These are phyloP conservation scores for Fregetta grallaria DNA, from an alignment of 2,113 vertebrate species.

Conservation along the genomic window DNA sequence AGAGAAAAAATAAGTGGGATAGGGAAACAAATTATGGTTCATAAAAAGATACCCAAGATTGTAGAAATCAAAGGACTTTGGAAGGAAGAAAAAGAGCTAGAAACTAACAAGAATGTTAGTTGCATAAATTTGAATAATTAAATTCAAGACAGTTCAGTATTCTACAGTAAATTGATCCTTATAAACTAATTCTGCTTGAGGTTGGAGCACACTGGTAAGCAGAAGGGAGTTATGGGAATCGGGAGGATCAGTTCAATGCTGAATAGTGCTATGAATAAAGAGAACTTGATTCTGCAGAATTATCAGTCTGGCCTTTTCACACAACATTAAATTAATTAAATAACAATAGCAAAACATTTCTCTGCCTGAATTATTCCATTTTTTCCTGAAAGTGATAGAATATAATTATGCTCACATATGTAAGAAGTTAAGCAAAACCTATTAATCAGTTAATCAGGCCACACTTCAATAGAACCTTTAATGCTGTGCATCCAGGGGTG, in stretches of 20 bases:
- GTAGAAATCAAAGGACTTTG: neutral
- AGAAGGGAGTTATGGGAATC: neutral
- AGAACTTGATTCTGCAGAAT: neutral
- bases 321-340: constrained; percentile 27
- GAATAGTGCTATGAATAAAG: neutral
- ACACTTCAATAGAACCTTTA: constrained; percentile 8
- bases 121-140: neutral
- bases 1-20: neutral
- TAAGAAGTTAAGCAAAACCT: neutral
- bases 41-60: neutral
- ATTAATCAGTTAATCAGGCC: constrained; percentile 6
- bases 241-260: neutral
- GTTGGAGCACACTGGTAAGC: neutral
- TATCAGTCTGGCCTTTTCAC: neutral
- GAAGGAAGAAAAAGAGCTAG: neutral
- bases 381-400: neutral
- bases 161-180: neutral
- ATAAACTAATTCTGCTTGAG: neutral
- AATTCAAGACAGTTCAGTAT: neutral
- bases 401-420: constrained; percentile 21
- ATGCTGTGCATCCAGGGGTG: neutral
- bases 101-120: neutral
- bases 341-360: constrained; percentile 10
- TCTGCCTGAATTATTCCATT: neutral
- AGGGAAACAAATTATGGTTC: neutral